Evolutionary conservation across 1,140 invertebrate species (phyloP), one percentile per base, ranked within the genome.

Genomic region (Piezodorus guildinii): DNA sequence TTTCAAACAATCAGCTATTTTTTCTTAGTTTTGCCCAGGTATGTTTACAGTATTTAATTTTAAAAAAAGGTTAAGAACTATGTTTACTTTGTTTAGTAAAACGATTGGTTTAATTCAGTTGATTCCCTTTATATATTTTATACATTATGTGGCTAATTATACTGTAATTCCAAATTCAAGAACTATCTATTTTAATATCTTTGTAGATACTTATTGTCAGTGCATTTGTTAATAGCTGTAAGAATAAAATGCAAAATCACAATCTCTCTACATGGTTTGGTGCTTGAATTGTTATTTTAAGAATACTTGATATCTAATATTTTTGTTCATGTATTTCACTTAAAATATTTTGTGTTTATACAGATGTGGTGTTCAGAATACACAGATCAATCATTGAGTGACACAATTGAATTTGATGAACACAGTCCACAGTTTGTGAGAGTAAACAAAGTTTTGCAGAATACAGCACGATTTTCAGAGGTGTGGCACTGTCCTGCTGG

Each of bases 1-100:
- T 85, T 54, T 84, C 81, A 1, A 80, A 84, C 51, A 82, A 92
- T 49, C 93, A 97, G 74, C 77, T 97, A 17, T 90, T 96, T 72
- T 98, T 91, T 76, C 79, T 95, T 12, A 81, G 85, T n/a, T 93
- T 85, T 74, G 90, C 85, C 25, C 91, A 93, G 76, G 88, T 89
- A 77, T 78, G 82, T 39, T 39, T 12, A 8, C 6, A 10, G 12
- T 39, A 39, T 39, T 39, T 39, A 39, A 39, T 10, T 39, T 30
- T 30, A 30, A 30, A 30, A 8, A 30, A 8, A 4, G 3, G 3
- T 30, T 30, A 30, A 30, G 3, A 30, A 8, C 27, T 8, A 4
- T 30, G 8, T 30, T 30, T 30, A 8, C 3, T 4, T 30, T 4
- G 3, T 30, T 4, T 30, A 30, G 8, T 30, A 30, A 30, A 30